Evolutionary conservation across 1,140 invertebrate species (phyloP).

Genomic region (Hycleus cichorii): DNA sequence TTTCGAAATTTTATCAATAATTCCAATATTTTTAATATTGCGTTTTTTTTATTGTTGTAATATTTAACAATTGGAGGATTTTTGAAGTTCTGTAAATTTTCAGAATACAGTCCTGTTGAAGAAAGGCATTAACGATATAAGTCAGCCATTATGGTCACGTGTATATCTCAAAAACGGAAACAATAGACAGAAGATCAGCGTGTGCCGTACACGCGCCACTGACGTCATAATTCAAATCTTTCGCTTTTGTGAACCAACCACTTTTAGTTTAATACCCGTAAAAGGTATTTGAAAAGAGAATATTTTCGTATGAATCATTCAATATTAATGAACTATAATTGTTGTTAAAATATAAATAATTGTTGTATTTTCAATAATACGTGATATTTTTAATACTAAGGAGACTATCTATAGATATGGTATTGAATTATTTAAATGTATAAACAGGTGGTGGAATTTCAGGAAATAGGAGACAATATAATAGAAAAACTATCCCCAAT

Average conservation of each 20-base stretch:
- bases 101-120: constrained; percentile 14
- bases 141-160: constrained; percentile 36
- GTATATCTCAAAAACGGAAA: constrained; percentile 34
- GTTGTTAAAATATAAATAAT: not conserved
- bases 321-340: constrained; percentile 19
- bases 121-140: constrained; percentile 27
- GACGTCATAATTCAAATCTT: constrained; percentile 30
- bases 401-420: no score
- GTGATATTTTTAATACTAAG: no score
- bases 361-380: no score
- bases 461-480: no score
- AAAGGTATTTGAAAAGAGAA: constrained; percentile 23
- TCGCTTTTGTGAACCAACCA: constrained; percentile 17
- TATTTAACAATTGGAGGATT: not conserved
- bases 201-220: constrained; percentile 30
- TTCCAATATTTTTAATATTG: no score
- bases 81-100: not conserved
- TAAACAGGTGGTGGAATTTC: no score
- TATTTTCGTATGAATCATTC: constrained; percentile 27
- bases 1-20: no score
- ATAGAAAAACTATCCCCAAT: no score
- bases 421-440: no score
- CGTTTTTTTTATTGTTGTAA: no score
- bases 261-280: constrained; percentile 20
- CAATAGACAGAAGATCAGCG: constrained; percentile 33